Base-by-base conservation (phyloP, 1,140 invertebrate species). In the Diachasmimorpha longicaudata region DNA sequence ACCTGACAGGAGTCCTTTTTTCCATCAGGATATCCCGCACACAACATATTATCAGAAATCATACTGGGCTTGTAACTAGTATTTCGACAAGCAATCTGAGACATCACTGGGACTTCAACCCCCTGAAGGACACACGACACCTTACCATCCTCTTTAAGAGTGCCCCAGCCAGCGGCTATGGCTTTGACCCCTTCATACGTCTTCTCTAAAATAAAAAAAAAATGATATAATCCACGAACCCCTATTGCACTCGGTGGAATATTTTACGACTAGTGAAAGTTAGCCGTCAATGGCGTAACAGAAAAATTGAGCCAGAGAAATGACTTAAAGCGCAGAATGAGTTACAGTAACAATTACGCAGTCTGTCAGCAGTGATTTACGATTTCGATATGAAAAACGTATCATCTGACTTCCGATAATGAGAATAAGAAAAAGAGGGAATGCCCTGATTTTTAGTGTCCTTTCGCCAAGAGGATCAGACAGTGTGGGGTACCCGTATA, bases 21-120 rank as follows among this genome's bases (percentile, higher is more conserved):
- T 11, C 95, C 95, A 16, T 93, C 91, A 0, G 91, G 90, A 83
- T 95, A 95, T 10, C 95, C 95, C 23, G 95, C 95, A 82, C 95
- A 97, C 83, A 96, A 80, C 95, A 96, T 96, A 81, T 96, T 95
- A 76, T 95, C 93, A 0, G 94, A 94, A 71, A 96, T 96, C 93
- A 95, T 94, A 42, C 91, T 91, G 0, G 92, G 85, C 4, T 91
- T 93, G 82, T 96, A 96, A 82, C 94, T 95, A 0, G 94, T 95
- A 55, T 93, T 93, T 46, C 91, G 90, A 81, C 96, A 97, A 36
- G 93, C 92, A 11, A 92, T 87, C 82, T 96, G 94, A 81, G 92
- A 94, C 79, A 96, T 90, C 2, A 96, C 94, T 0, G 95, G 95
- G 4, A 96, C 92, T 78, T 96, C 92, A 1, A 96, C 95, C 85